phyloP scores from a whole-genome alignment of 2,113 vertebrate species.

The Sula dactylatra region DNA sequence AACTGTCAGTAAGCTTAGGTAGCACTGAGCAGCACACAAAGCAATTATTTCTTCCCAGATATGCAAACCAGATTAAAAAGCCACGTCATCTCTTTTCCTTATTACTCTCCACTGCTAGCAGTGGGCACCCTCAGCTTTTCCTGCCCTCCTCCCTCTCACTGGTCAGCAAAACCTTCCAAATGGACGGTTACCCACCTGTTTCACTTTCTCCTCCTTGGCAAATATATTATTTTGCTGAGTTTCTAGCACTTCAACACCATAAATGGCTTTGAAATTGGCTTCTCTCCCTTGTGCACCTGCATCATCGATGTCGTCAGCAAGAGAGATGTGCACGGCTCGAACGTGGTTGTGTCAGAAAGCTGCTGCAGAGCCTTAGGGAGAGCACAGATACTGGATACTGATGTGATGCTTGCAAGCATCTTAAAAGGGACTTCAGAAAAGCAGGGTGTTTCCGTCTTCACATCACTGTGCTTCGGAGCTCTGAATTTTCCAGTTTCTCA shows the following conservation, averaged over 20 bases:
- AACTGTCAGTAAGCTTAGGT: not conserved
- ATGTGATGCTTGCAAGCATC: conserved; percentile 14
- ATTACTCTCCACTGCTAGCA: not conserved
- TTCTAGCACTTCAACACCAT: conserved; percentile 40
- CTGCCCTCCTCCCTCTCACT: not conserved
- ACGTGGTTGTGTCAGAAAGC: conserved; percentile 1
- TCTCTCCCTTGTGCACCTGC: conserved; percentile 53
- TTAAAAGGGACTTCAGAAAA: conserved; percentile 30
- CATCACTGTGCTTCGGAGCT: not conserved
- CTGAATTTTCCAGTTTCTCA: not conserved
- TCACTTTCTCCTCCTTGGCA: conserved; percentile 29
- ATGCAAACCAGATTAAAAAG: conserved; percentile 31
- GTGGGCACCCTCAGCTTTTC: not conserved
- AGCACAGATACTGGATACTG: conserved; percentile 14
- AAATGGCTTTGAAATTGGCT: conserved; percentile 60
- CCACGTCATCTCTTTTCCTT: not conserved
- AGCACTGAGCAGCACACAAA: not conserved
- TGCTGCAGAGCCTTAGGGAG: conserved; percentile 47
- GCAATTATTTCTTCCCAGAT: not conserved
- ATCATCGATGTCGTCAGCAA: conserved; percentile 60
- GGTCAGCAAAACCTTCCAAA: conserved; percentile 19
- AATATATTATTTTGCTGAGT: conserved; percentile 19
- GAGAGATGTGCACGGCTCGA: conserved; percentile 42
- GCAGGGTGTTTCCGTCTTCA: not conserved
- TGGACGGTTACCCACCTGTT: conserved; percentile 7